Evolutionary conservation across 2,113 vertebrate species (phyloP), one percentile per base, ranked within the genome.

Genomic region (Rhombomys opimus): DNA sequence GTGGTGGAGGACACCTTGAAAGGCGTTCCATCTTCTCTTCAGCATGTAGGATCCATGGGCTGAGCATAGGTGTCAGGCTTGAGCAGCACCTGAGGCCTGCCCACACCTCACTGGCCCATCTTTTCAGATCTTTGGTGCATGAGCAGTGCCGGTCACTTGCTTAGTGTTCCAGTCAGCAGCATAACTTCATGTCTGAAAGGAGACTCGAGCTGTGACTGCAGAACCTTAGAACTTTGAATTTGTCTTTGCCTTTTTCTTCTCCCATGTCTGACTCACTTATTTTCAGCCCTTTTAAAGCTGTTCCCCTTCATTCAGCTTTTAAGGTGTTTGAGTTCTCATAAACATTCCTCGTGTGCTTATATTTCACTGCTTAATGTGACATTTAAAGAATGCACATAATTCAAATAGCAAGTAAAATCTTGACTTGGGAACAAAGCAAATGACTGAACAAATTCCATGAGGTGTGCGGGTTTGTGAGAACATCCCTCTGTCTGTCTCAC

Each of bases 341-440:
- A 93, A 41, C 14, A 72, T 76, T 72, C 63, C 81, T 90, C 81
- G 46, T 70, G 30, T 46, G 38, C 5, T 75, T 27, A 5, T 65
- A 70, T 94, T 88, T 94, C 57, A 95, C 0, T 87, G 59, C 18
- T 90, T 96, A 77, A 81, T 54, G 38, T 23, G 76, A 8, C 68
- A 91, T 84, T 54, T 80, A 41, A 35, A 91, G 84, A 57, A 81
- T n/a, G 38, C 72, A 57, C 27, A 11, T 97, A 92, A 92, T 86
- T 65, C 73, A 90, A 92, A 68, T 76, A 68, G 84, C 4, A 94
- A 75, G 23, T 30, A 5, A 90, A 90, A 38, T 91, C 11, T 65
- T 88, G 87, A 76, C 89, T 68, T 75, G 11, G 38, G 50, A 20
- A 76, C 78, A 87, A 87, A 89, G 73, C 30, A 78, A 41, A 46